Evolutionary conservation across 2,797 vertebrate genomes (phyloP).

Genomic region (Phataginus tricuspis): DNA sequence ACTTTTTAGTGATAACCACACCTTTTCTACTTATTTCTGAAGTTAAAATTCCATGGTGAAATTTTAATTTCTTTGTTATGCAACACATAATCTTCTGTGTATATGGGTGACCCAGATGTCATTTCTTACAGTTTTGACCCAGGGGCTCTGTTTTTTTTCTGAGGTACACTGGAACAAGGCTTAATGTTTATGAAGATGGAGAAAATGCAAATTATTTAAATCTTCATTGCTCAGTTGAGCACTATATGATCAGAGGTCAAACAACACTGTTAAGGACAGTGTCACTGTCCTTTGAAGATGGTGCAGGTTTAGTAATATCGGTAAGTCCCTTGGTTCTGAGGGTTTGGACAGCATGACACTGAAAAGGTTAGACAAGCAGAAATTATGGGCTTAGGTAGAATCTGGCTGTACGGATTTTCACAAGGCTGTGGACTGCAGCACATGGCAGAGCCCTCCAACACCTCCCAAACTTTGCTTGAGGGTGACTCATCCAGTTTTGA

Average conservation of each 20-base stretch:
- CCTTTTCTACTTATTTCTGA: constrained; percentile 17
- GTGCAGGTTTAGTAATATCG: neutral
- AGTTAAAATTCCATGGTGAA: constrained; percentile 43
- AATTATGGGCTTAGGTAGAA: neutral
- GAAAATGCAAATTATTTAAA: neutral
- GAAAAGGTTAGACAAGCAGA: neutral
- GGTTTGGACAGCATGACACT: neutral
- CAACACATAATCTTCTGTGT: neutral
- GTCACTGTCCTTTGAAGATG: neutral
- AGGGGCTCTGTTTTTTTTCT: neutral
- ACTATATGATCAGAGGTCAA: neutral
- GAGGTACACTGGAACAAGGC: neutral
- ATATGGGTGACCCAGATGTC: neutral
- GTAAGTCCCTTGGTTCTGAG: neutral
- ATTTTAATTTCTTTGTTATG: neutral
- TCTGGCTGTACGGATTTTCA: neutral
- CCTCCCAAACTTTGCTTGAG: constrained; percentile 52
- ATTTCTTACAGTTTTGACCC: neutral
- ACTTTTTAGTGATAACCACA: neutral
- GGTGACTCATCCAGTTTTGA: constrained; percentile 53
- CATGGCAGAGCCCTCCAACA: neutral
- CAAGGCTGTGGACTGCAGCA: neutral
- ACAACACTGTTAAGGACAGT: neutral
- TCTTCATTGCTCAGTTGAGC: neutral
- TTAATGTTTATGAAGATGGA: neutral